These are phyloP conservation scores for Aphelenchoides avenae DNA, from an alignment of 1,140 invertebrate species.

Conservation along the genomic window DNA sequence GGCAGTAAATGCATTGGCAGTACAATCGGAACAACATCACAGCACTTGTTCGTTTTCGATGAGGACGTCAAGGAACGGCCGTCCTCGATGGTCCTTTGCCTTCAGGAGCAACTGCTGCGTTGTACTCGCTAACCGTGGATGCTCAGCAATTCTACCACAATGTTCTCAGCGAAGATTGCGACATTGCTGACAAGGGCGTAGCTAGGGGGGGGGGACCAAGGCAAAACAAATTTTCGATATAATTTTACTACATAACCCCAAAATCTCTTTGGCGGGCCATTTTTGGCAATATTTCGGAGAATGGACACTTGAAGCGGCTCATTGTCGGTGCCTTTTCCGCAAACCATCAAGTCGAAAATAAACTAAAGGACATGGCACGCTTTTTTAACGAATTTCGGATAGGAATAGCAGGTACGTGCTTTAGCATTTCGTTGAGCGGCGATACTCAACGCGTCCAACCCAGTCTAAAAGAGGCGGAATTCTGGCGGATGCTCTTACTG, in stretches of 20 bases:
- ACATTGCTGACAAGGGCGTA: too few relatives aligned
- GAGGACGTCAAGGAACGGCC: conserved; percentile 90
- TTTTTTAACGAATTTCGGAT: too few relatives aligned
- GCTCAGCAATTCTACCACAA: conserved; percentile 91
- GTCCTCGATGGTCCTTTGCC: conserved; percentile 81
- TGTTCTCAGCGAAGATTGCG: conserved; percentile 87
- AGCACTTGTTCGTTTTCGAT: conserved; percentile 99
- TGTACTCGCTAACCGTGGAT: conserved; percentile 86
- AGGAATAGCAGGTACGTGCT: conserved; percentile 85
- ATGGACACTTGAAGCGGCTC: conserved; percentile 74
- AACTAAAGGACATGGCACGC: conserved; percentile 73
- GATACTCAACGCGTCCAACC: conserved; percentile 90
- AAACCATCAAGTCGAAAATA: conserved; percentile 96
- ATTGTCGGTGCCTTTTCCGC: conserved; percentile 91
- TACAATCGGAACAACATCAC: too few relatives aligned
- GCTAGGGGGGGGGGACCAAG: too few relatives aligned
- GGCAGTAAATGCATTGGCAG: too few relatives aligned
- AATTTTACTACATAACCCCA: too few relatives aligned
- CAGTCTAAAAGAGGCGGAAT: too few relatives aligned
- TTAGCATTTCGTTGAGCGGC: conserved; percentile 90
- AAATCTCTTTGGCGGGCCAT: too few relatives aligned
- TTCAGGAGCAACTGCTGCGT: conserved; percentile 82
- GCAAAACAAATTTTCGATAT: too few relatives aligned
- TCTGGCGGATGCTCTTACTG: too few relatives aligned
- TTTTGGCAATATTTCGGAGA: conserved; percentile 80